phyloP scores from a whole-genome alignment of 1,140 invertebrate species.

The Hycleus phaleratus region DNA sequence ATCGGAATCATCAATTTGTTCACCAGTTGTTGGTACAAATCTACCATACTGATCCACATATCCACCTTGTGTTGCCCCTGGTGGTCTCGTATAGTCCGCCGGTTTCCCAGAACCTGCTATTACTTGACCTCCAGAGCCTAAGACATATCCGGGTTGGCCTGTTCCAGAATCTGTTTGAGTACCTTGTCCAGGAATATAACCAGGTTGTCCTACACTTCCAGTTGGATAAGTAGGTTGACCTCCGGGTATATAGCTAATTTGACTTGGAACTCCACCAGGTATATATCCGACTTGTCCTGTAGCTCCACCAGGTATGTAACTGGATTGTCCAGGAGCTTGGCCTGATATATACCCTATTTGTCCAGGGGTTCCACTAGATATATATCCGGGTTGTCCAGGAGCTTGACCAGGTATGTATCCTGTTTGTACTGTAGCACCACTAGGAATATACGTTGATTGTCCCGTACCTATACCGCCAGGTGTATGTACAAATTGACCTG shows the following conservation, averaged over 20 bases:
- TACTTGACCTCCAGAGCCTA: conserved; percentile 2
- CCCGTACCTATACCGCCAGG: too few species aligned
- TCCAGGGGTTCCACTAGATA: neutral
- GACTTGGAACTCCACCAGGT: neutral
- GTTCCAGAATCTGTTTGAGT: too few species aligned
- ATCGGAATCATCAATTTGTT: conserved; percentile 50
- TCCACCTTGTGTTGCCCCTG: conserved; percentile 3
- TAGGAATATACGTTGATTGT: too few species aligned
- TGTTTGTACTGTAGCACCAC: neutral
- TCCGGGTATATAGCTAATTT: neutral
- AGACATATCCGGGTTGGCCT: conserved; percentile 7
- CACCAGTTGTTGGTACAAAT: neutral
- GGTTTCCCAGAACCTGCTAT: neutral
- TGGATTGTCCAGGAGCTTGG: conserved; percentile 1
- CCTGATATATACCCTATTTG: neutral
- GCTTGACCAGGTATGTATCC: conserved; percentile 1
- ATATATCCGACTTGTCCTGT: neutral
- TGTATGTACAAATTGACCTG: too few species aligned
- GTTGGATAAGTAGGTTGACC: conserved; percentile 13
- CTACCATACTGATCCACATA: neutral
- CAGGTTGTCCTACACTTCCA: conserved; percentile 8
- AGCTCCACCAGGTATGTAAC: conserved; percentile 9
- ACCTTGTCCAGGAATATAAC: conserved; percentile 13
- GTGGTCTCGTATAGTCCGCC: conserved; percentile 10
- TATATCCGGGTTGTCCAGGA: conserved; percentile 1